These are phyloP conservation scores for Panurus biarmicus DNA, from an alignment of 2,113 vertebrate genomes.

Conservation along the genomic window DNA sequence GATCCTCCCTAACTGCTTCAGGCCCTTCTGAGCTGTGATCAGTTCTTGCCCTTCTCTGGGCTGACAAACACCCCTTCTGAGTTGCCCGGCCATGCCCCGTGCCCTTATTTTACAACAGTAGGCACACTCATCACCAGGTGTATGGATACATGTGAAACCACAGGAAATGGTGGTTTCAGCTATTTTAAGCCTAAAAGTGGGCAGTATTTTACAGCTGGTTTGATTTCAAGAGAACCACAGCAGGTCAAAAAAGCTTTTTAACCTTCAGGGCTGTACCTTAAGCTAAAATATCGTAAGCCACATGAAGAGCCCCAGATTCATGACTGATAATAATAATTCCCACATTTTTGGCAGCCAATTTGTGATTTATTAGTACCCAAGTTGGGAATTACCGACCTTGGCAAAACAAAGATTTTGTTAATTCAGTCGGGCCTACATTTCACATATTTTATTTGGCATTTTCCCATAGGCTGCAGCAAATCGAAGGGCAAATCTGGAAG, in stretches of 20 bases:
- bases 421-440: not conserved
- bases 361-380: not conserved
- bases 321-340: not conserved
- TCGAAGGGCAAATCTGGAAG: not conserved
- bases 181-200: not conserved
- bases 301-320: not conserved
- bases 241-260: not conserved
- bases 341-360: not conserved
- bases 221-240: not conserved
- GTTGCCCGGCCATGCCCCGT: not conserved
- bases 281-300: not conserved
- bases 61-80: not conserved
- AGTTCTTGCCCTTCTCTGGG: not conserved
- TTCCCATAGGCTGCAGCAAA: not conserved
- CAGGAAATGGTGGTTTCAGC: not conserved
- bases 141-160: slow-evolving; percentile 1
- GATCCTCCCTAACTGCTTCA: not conserved
- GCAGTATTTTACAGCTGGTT: not conserved
- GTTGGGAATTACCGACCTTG: not conserved
- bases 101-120: not conserved
- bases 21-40: not conserved
- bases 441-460: not conserved
- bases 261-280: not conserved
- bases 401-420: not conserved
- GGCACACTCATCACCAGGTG: not conserved